Evolutionary conservation across 2,888 invertebrate genomes (phyloP), one percentile per base, ranked within the genome.

Genomic region (Drosophila nr. perissopoda): DNA sequence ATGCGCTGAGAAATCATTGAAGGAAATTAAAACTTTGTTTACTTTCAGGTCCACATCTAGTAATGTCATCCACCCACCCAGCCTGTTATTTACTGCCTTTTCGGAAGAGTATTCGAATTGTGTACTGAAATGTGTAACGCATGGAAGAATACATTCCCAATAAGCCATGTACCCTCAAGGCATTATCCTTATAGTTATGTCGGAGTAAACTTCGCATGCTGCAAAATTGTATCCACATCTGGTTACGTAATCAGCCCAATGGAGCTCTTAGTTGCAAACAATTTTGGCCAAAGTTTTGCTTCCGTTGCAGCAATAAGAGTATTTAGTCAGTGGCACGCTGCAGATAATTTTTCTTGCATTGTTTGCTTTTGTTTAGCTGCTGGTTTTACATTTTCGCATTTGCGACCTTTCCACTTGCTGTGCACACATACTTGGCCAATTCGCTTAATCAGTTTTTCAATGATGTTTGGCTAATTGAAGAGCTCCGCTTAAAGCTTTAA

Each of bases 21-120:
- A 84, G 84, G 84, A 85, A 85, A 85, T 85, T 85, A 85, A 84
- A 85, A 85, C 87, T 85, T 85, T 85, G 80, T 87, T 85, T 87
- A 85, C 82, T 80, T 73, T 73, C 62, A 71, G 84, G 82, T 82
- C 83, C 80, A 74, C 62, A 63, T 74, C 66, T 78, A 68, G 69
- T 67, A 70, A 77, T 73, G 67, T 38, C 56, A 59, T 42, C 42
- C 33, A 40, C 48, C 45, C 59, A 21, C 45, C 33, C 33, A 1
- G 4, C 2, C 33, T 51, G 25, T 11, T 57, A 40, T 31, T 40
- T 42, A 16, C 29, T 60, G 29, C 33, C 42, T 18, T 45, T 59
- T 25, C 29, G 48, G 18, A 33, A 67, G 64, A 36, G 36, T 45
- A 53, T 33, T 53, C n/a, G 1, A 31, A 38, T 27, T 54, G 33